These are phyloP conservation scores for Luscinia luscinia DNA, from an alignment of 2,797 vertebrate species.

Conservation along the genomic window DNA sequence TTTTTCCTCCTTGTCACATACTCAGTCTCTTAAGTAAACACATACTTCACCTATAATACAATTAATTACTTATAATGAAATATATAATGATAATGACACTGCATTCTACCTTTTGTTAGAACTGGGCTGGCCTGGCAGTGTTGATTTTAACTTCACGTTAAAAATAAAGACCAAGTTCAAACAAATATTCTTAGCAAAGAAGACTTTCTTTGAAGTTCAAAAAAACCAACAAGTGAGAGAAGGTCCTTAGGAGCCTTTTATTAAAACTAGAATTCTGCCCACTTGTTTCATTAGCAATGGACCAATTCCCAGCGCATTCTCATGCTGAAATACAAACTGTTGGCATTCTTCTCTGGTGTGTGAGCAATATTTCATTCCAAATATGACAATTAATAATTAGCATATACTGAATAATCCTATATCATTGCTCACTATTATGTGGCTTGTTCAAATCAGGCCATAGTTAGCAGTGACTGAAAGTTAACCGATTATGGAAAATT, in stretches of 20 bases:
- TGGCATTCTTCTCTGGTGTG: slow-evolving; percentile 3
- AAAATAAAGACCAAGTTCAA: slow-evolving; percentile 32
- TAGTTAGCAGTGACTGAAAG: neutral
- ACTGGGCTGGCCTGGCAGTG: neutral
- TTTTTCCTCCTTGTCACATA: neutral
- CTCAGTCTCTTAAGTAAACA: neutral
- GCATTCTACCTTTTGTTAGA: neutral
- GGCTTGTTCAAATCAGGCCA: neutral
- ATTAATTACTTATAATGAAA: neutral
- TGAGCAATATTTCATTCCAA: slow-evolving; percentile 24
- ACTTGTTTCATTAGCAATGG: slow-evolving; percentile 16
- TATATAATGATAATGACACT: neutral
- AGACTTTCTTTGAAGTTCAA: slow-evolving; percentile 41
- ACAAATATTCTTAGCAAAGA: slow-evolving; percentile 28
- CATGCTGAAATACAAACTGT: slow-evolving; percentile 42
- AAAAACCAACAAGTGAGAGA: slow-evolving; percentile 41
- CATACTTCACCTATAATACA: neutral
- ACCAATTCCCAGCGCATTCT: neutral
- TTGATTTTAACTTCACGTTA: neutral
- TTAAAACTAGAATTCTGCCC: slow-evolving; percentile 31
- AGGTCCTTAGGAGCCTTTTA: slow-evolving; percentile 34
- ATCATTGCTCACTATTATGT: neutral
- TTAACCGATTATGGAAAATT: neutral
- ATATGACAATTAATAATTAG: neutral
- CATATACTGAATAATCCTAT: neutral